Evolutionary conservation across 1,140 invertebrate genomes (phyloP).

Genomic region (Aphelenchoides fujianensis): DNA sequence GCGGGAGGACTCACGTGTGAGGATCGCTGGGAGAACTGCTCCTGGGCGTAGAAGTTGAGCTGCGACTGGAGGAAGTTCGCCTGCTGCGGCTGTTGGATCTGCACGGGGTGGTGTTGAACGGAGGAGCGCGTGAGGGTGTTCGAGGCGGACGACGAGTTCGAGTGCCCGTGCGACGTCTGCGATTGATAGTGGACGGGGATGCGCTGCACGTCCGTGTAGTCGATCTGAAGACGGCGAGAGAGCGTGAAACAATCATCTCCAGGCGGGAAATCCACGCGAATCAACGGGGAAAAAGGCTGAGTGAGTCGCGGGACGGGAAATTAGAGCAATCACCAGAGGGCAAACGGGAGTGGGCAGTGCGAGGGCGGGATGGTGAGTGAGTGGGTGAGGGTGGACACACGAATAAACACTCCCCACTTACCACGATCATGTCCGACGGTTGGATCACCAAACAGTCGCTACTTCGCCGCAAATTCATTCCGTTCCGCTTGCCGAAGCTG

Average conservation of each 20-base stretch:
- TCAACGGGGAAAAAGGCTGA: too few relatives aligned
- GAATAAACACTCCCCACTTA: conserved; percentile 26
- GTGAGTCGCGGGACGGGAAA: too few relatives aligned
- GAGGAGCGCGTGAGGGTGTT: conserved; percentile 8
- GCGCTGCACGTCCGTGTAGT: conserved; percentile 51
- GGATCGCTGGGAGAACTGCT: conserved; percentile 19
- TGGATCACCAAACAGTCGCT: conserved; percentile 52
- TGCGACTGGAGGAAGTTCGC: neutral
- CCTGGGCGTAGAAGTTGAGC: conserved; percentile 22
- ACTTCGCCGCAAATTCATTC: conserved; percentile 50
- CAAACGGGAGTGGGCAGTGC: neutral
- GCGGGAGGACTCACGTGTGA: neutral
- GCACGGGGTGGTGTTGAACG: conserved; percentile 17
- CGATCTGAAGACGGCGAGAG: conserved; percentile 33
- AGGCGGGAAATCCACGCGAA: too few relatives aligned
- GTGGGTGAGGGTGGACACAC: too few relatives aligned
- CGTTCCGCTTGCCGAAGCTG: conserved; percentile 49
- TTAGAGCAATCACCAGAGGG: too few relatives aligned
- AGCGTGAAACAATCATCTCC: neutral
- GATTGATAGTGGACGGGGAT: conserved; percentile 50
- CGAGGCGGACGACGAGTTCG: neutral
- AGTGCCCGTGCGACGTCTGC: conserved; percentile 12
- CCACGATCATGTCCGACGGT: conserved; percentile 53
- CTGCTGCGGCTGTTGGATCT: neutral
- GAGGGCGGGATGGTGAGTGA: neutral